Evolutionary conservation across 2,113 vertebrate genomes (phyloP).

Genomic region (Caranx melampygus): DNA sequence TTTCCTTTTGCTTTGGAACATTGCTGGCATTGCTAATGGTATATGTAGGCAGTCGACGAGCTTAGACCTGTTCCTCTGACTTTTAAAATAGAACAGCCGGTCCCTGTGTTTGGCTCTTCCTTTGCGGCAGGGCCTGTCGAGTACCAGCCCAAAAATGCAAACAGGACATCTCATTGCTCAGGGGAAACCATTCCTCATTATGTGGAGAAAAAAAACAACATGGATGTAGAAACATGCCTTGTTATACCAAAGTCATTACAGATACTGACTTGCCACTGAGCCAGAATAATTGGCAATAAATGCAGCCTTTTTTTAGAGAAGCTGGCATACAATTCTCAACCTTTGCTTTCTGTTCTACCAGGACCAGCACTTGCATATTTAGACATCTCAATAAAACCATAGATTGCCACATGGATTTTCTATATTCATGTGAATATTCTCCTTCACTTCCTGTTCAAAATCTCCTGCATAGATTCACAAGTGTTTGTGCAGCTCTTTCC

Average conservation of each 20-base stretch:
- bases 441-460: background rate
- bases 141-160: constrained; percentile 75
- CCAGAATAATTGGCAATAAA: constrained; percentile 48
- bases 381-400: constrained; percentile 1
- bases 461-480: constrained; percentile 7
- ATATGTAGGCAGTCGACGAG: constrained; percentile 77
- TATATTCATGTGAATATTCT: background rate
- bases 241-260: constrained; percentile 63
- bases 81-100: constrained; percentile 80
- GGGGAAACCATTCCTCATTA: constrained; percentile 71
- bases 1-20: constrained; percentile 81
- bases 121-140: constrained; percentile 41
- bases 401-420: background rate
- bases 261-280: constrained; percentile 16
- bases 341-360: constrained; percentile 1
- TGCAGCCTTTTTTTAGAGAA: constrained; percentile 22
- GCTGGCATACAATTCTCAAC: constrained; percentile 24
- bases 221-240: constrained; percentile 50
- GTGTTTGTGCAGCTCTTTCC: constrained; percentile 22
- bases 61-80: constrained; percentile 78
- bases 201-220: constrained; percentile 33
- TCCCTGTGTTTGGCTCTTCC: constrained; percentile 66
- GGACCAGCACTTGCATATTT: background rate
- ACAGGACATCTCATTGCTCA: constrained; percentile 76
- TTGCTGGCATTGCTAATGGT: constrained; percentile 82